These are phyloP conservation scores for Agrochola lota DNA, from an alignment of 2,888 invertebrate species.

Conservation along the genomic window DNA sequence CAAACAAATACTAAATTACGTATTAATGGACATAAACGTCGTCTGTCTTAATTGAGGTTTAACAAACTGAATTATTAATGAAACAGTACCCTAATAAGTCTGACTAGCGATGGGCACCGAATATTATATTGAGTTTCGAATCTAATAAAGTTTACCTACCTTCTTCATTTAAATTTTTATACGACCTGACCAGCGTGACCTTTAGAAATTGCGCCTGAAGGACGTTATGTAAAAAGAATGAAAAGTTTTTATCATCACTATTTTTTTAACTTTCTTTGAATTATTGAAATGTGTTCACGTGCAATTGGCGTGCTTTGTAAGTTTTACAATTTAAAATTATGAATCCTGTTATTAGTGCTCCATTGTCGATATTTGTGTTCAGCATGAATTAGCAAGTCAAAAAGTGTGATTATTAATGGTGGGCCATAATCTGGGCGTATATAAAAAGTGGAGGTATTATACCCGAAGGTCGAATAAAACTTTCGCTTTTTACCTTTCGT, in stretches of 20 bases:
- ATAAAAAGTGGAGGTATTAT: conserved; percentile 50
- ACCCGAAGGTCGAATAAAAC: conserved; percentile 49
- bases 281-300: conserved; percentile 45
- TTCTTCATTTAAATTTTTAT: conserved; percentile 45
- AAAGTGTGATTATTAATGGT: conserved; percentile 60
- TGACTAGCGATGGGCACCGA: conserved; percentile 21
- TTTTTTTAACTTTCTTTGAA: conserved; percentile 44
- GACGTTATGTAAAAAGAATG: conserved; percentile 33
- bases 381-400: conserved; percentile 57
- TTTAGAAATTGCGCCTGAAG: conserved; percentile 45
- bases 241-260: conserved; percentile 37
- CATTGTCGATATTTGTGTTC: conserved; percentile 56
- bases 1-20: conserved; percentile 36
- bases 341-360: conserved; percentile 54
- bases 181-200: conserved; percentile 39
- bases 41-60: conserved; percentile 49
- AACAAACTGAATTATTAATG: conserved; percentile 54
- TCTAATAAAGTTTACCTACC: conserved; percentile 29
- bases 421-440: conserved; percentile 51
- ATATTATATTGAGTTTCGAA: conserved; percentile 41
- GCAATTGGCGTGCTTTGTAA: conserved; percentile 40
- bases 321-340: conserved; percentile 50
- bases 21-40: conserved; percentile 28
- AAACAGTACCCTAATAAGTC: conserved; percentile 35
- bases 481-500: conserved; percentile 29